Percentiles rank a stretch among this genome's conserved stretches.
These are phyloP conservation scores for Pteromalus puparum DNA, from an alignment of 1,140 invertebrate genomes.

Conservation along the genomic window DNA sequence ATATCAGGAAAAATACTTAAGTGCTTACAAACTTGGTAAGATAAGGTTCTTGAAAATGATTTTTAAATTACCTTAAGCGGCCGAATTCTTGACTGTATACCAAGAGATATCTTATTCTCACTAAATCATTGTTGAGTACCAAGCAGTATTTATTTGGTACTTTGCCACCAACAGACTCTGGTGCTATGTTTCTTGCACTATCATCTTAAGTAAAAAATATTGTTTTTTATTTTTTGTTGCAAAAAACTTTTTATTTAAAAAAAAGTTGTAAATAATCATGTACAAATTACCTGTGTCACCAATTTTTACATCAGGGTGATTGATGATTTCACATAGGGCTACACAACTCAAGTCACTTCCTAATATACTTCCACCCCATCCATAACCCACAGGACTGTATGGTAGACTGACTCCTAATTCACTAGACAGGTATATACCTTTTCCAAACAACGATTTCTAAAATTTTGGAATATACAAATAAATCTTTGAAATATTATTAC, in stretches of 20 bases:
- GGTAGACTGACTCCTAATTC: conserved; percentile 83
- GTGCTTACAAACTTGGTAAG: conserved; percentile 20
- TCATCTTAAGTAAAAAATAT: conserved; percentile 62
- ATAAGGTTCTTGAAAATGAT: not conserved
- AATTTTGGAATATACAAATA: conserved; percentile 13
- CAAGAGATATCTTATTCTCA: conserved; percentile 86
- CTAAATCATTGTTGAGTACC: conserved; percentile 84
- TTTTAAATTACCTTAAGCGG: conserved; percentile 60
- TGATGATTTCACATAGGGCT: conserved; percentile 86
- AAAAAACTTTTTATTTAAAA: conserved; percentile 8
- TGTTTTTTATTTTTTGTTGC: not conserved
- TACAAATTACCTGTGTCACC: conserved; percentile 65
- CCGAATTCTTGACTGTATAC: conserved; percentile 80
- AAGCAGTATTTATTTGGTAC: conserved; percentile 85
- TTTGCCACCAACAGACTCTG: conserved; percentile 75
- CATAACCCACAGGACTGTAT: conserved; percentile 82
- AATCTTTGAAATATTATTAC: not conserved
- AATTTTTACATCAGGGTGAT: conserved; percentile 78
- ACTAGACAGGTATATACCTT: conserved; percentile 85
- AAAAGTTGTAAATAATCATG: not conserved
- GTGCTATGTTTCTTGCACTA: conserved; percentile 65
- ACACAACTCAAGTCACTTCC: conserved; percentile 85
- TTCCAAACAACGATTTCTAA: conserved; percentile 82
- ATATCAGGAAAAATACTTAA: conserved; percentile 45
- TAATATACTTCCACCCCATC: conserved; percentile 84